Evolutionary conservation across 2,113 vertebrate genomes (phyloP).

Genomic region (Ursus arctos): DNA sequence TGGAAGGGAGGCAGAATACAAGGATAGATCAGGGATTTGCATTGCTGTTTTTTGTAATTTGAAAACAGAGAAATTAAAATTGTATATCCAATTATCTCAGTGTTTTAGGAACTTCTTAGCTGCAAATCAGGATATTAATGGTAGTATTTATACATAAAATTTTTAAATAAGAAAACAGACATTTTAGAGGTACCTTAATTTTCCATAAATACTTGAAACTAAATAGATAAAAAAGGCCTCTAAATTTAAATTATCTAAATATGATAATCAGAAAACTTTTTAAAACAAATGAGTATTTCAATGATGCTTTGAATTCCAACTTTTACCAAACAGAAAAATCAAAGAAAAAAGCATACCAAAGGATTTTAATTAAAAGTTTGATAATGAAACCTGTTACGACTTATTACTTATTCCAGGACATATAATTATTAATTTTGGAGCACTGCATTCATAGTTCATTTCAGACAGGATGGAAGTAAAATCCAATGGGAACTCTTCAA

Average conservation of each 20-base stretch:
- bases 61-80: background rate
- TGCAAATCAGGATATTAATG: background rate
- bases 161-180: background rate
- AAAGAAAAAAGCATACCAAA: background rate
- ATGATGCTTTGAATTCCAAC: background rate
- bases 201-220: background rate
- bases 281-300: background rate
- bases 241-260: constrained; percentile 11
- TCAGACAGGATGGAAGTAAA: background rate
- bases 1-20: background rate
- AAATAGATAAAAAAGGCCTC: background rate
- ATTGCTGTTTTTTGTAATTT: background rate
- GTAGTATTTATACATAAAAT: background rate
- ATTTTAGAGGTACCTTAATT: background rate
- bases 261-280: background rate
- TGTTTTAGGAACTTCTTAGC: background rate
- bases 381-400: background rate
- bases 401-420: background rate
- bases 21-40: background rate
- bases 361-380: background rate
- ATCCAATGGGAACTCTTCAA: background rate
- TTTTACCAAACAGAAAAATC: background rate
- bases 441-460: background rate
- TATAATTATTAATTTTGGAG: background rate
- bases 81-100: background rate